phyloP scores from a whole-genome alignment of 2,113 vertebrate genomes.

The Halcyon senegalensis region DNA sequence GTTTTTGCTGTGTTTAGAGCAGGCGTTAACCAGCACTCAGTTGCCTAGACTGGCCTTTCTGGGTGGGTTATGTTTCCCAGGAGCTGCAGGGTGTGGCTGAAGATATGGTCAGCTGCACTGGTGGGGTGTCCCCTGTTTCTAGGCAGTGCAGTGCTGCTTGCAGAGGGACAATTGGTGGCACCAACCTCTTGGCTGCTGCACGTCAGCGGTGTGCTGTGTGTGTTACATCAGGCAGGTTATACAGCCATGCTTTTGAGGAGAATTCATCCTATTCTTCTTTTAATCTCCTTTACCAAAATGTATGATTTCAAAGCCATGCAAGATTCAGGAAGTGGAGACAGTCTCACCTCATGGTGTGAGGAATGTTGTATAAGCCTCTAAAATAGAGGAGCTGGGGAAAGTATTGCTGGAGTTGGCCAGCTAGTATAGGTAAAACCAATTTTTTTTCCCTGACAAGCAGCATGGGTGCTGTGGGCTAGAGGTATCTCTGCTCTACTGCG shows the following conservation, averaged over 20 bases:
- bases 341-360: not conserved
- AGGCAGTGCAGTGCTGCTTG: not conserved
- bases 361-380: not conserved
- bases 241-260: not conserved
- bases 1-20: not conserved
- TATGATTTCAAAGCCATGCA: not conserved
- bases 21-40: not conserved
- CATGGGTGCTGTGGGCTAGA: not conserved
- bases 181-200: not conserved
- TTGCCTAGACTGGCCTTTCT: not conserved
- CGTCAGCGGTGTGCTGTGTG: fast-evolving
- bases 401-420: not conserved
- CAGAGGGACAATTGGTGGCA: not conserved
- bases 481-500: not conserved
- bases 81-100: not conserved
- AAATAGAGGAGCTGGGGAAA: not conserved
- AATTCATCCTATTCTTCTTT: not conserved
- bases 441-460: not conserved
- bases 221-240: no score
- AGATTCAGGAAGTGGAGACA: not conserved
- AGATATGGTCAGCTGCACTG: not conserved
- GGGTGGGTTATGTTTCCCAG: not conserved
- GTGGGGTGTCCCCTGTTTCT: not conserved
- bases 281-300: not conserved
- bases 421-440: not conserved